phyloP scores from a whole-genome alignment of 2,113 vertebrate genomes.

The Euleptes europaea region DNA sequence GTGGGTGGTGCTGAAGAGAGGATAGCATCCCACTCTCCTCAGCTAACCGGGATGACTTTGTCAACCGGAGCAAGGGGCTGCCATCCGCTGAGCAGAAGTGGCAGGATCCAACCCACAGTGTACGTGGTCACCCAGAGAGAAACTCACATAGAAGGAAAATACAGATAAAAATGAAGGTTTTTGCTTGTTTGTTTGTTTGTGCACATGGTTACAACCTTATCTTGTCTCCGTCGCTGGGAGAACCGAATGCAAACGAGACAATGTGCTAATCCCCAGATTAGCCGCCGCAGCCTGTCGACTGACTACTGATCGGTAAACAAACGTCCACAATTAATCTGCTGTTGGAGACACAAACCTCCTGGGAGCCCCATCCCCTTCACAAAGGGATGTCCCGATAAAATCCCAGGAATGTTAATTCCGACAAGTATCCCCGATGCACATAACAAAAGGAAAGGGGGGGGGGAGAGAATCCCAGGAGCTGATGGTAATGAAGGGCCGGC shows the following conservation, averaged over 20 bases:
- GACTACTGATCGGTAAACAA: slow-evolving; percentile 84
- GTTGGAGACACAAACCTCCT: slow-evolving; percentile 77
- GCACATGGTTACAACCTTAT: background rate
- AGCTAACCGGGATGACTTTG: too few relatives aligned
- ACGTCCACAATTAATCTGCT: slow-evolving; percentile 81
- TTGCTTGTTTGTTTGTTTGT: background rate
- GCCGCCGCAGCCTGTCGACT: slow-evolving; percentile 77
- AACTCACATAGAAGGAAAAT: background rate
- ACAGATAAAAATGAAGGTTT: background rate
- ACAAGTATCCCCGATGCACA: slow-evolving; percentile 73
- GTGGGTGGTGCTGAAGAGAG: too few relatives aligned
- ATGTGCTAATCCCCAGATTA: slow-evolving; percentile 78
- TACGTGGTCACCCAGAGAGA: background rate
- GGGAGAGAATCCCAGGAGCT: slow-evolving; percentile 7
- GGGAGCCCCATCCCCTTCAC: slow-evolving; percentile 72
- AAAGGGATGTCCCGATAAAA: slow-evolving; percentile 75
- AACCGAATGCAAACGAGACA: slow-evolving; percentile 69
- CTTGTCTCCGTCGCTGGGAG: slow-evolving; percentile 60
- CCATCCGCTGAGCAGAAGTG: too few relatives aligned
- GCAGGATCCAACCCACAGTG: too few relatives aligned
- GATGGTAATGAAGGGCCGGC: slow-evolving; percentile 73
- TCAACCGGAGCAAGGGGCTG: too few relatives aligned
- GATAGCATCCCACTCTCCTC: too few relatives aligned
- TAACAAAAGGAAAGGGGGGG: slow-evolving; percentile 57
- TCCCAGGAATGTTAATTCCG: slow-evolving; percentile 85